These are phyloP conservation scores for Cactoblastis cactorum DNA, from an alignment of 2,888 invertebrate genomes.

Conservation along the genomic window DNA sequence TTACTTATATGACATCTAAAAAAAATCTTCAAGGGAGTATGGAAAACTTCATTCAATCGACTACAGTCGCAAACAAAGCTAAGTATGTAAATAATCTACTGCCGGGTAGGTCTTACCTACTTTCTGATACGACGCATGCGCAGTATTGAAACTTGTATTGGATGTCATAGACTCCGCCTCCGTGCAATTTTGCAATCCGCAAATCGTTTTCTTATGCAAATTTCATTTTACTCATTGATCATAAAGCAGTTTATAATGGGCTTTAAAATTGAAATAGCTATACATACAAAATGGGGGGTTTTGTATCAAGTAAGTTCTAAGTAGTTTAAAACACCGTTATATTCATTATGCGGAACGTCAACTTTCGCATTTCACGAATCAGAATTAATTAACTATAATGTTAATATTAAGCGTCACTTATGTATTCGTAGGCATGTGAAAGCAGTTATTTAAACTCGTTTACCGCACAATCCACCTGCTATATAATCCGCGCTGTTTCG, in stretches of 20 bases:
- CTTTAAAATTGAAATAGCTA: too few species aligned
- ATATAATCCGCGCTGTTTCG: slow-evolving; percentile 78
- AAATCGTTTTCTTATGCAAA: slow-evolving; percentile 29
- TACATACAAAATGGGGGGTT: not conserved
- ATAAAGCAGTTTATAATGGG: not conserved
- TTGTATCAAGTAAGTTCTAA: not conserved
- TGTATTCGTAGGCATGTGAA: slow-evolving; percentile 64
- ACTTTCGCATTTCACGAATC: slow-evolving; percentile 24
- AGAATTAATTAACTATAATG: slow-evolving; percentile 21
- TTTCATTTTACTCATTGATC: slow-evolving; percentile 15
- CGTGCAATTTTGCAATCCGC: slow-evolving; percentile 43
- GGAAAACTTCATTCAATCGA: too few species aligned
- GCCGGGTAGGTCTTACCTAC: not conserved
- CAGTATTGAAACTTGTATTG: slow-evolving; percentile 50
- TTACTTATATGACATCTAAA: too few species aligned
- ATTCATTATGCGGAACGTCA: slow-evolving; percentile 18
- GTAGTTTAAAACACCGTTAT: not conserved
- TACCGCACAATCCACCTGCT: slow-evolving; percentile 76
- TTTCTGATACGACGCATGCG: slow-evolving; percentile 58
- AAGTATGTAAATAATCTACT: slow-evolving; percentile 1
- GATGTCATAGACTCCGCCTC: slow-evolving; percentile 63
- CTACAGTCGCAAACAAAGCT: too few species aligned
- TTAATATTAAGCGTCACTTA: slow-evolving; percentile 35
- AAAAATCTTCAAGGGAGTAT: too few species aligned
- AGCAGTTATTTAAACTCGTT: slow-evolving; percentile 76